Base-by-base conservation (phyloP, 2,113 vertebrate species). In the Ifrita kowaldi region DNA sequence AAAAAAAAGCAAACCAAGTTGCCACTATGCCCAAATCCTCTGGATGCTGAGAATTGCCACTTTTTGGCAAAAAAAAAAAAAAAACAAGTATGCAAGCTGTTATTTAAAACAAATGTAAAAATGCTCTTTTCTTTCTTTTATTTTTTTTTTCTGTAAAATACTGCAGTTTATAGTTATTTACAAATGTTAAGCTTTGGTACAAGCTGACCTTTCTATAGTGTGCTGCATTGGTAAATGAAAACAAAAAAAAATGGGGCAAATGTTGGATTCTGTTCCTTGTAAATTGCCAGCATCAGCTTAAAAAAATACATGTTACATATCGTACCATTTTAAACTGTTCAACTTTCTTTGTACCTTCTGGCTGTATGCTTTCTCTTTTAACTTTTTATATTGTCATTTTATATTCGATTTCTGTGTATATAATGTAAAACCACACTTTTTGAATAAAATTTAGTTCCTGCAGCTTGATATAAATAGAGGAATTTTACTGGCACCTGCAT, bases 331-430 rank as follows among this genome's bases (percentile, higher is more conserved):
- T 98, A 98, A 99, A 98, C 98, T 98, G 98, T 98, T 98, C 98
- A 97, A 97, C 98, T 99, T 99, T 98, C 98, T 99, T 99, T 99
- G 98, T 99, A 99, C 98, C 98, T 98, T 98, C 98, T 98, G 98
- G 98, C 98, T 98, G 98, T 99, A 98, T 99, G 99, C 98, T 99
- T 99, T 99, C 99, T 99, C 98, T 98, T 98, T 98, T 98, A 98
- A 98, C 98, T 98, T 99, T 98, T 99, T 99, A 99, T 99, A 99
- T 99, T 99, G 99, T 99, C 99, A 99, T 99, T 99, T 99, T 99
- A 99, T 99, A 99, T 99, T 99, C 98, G 28, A 98, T 98, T 98
- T 98, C 98, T 99, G 98, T 99, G 99, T 97, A 99, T 99, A 98
- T 99, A 99, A 98, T 99, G 98, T 99, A 98, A 98, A 99, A 98